Percentiles rank a stretch among this genome's conserved stretches.
Evolutionary conservation across 2,888 invertebrate species (phyloP).

Genomic region (Cancer borealis): DNA sequence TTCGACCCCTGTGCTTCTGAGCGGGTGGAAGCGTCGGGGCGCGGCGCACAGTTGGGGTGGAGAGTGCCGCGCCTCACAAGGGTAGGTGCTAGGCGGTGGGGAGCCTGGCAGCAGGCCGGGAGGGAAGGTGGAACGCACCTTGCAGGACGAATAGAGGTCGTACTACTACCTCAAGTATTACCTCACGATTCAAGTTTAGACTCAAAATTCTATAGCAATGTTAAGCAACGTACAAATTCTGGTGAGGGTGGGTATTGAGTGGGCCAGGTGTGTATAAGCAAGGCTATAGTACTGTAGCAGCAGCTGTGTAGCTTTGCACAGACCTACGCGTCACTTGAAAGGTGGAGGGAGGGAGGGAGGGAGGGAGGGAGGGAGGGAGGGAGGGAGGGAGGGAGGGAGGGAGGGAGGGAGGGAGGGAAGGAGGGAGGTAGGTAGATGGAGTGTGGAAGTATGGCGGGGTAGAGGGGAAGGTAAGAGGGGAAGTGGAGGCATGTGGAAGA

Average conservation of each 20-base stretch:
- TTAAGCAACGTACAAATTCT: background rate
- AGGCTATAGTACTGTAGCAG: background rate
- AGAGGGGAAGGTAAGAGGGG: background rate
- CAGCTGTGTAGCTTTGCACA: background rate
- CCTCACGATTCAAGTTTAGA: background rate
- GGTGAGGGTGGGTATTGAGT: background rate
- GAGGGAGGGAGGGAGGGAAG: background rate
- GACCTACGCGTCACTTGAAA: background rate
- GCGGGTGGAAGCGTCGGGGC: background rate
- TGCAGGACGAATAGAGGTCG: slow-evolving; percentile 8
- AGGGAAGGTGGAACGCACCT: background rate
- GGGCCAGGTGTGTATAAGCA: background rate
- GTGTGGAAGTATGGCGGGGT: background rate
- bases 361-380: background rate
- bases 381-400: background rate
- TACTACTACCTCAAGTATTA: background rate
- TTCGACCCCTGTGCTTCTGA: background rate
- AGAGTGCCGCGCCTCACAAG: background rate
- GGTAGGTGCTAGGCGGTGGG: background rate
- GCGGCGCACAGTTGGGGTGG: background rate
- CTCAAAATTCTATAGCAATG: background rate
- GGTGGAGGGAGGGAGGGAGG: background rate
- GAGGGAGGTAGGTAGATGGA: background rate
- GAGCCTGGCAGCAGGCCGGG: background rate
- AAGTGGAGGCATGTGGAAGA: slow-evolving; percentile 10